phyloP scores from a whole-genome alignment of 2,797 vertebrate genomes.

The Eidolon dupreanum region DNA sequence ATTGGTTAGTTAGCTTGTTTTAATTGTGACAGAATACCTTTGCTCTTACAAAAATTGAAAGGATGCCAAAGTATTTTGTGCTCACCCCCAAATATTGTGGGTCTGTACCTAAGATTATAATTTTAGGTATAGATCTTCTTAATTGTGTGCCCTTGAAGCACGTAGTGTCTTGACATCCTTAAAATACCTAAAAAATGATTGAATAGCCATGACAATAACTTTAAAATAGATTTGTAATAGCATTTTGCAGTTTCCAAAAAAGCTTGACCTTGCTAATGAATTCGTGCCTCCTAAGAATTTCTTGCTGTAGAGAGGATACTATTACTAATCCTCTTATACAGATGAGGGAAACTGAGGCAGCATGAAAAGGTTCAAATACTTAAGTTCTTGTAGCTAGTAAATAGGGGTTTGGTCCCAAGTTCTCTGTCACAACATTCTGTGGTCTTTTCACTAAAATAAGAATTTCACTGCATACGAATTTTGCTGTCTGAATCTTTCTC shows the following conservation, averaged over 20 bases:
- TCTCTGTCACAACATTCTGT: not conserved
- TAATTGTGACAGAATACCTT: constrained; percentile 43
- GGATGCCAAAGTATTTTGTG: not conserved
- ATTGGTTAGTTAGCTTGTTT: constrained; percentile 31
- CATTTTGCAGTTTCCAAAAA: not conserved
- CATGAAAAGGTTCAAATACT: not conserved
- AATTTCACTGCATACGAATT: not conserved
- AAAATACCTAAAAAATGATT: not conserved
- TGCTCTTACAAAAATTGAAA: not conserved
- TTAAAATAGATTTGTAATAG: not conserved
- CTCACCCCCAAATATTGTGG: not conserved
- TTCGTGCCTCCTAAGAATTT: not conserved
- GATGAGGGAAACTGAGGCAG: not conserved
- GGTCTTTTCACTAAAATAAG: not conserved
- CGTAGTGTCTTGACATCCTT: not conserved
- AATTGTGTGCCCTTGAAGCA: not conserved
- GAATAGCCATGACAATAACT: not conserved
- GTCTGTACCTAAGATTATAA: not conserved
- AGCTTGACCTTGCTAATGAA: not conserved
- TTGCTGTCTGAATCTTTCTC: not conserved
- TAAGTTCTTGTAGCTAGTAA: not conserved
- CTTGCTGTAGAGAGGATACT: not conserved
- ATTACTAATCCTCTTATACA: not conserved
- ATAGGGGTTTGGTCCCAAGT: not conserved
- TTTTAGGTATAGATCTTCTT: not conserved